Base-by-base conservation (phyloP, 2,888 invertebrate species). In the Caenorhabditis sulstoni region DNA sequence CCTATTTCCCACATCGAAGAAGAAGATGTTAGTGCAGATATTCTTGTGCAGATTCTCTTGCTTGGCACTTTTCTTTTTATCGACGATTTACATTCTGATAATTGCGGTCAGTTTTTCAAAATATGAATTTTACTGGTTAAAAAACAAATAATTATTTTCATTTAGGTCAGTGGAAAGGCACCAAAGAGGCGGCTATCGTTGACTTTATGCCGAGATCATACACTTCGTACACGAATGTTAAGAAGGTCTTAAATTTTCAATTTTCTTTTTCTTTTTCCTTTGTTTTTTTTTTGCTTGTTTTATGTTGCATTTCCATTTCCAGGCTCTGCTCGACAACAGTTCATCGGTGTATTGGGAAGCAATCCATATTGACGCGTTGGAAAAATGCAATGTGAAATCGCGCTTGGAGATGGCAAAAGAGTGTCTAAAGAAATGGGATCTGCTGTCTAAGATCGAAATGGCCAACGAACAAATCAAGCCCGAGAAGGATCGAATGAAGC, bases 161-260 rank as follows among this genome's bases (percentile, higher is more conserved):
- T 78, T 78, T 52, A 78, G 77, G 68, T 49, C 37, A 47, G 35
- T 79, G 77, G 79, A 68, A 68, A 61, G 79, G 47, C 68, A 79
- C 76, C 55, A 79, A 79, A 23, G 49, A 75, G 45, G 68, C 45
- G 53, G 79, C 79, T 5, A 79, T 79, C 45, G 79, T 79, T 49
- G 79, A 79, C 61, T 78, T 79, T 37, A 59, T 70, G 68, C 79
- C 79, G 44, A 62, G 35, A 68, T 45, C 39, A 18, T 68, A 52
- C 57, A 49, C 20, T 79, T 23, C 47, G 18, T 79, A 58, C 75
- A 58, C 47, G 18, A 53, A 78, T 78, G 58, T 79, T 37, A 78
- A 79, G 59, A 77, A 58, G 73, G 73, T 58, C 41, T 57, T 53
- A 45, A 29, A 29, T 29, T 29, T 29, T 29, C 29, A 29, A 29